phyloP scores from a whole-genome alignment of 2,888 invertebrate species.

The Podotricha telesiphe region DNA sequence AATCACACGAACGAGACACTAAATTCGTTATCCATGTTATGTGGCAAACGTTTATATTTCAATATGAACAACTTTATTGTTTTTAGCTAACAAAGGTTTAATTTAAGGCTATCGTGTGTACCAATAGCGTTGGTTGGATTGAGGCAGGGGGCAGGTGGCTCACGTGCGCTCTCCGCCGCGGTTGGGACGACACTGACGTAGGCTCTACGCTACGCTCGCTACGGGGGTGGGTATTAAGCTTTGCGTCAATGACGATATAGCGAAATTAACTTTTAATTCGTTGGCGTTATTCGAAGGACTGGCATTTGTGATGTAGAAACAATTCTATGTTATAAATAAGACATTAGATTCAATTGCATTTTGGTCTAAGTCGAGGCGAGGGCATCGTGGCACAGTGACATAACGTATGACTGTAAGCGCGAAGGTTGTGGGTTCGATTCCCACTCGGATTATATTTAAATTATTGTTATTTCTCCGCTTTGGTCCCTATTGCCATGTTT shows the following conservation, averaged over 20 bases:
- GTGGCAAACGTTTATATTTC: background rate
- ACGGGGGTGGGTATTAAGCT: slow-evolving; percentile 76
- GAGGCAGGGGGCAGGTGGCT: slow-evolving; percentile 19
- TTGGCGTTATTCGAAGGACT: background rate
- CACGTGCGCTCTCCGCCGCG: slow-evolving; percentile 60
- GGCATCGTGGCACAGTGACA: too few species aligned
- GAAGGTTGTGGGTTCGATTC: too few species aligned
- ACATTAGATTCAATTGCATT: background rate
- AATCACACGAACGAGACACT: slow-evolving; percentile 59
- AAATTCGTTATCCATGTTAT: slow-evolving; percentile 34
- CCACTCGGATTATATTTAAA: too few species aligned
- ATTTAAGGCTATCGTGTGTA: slow-evolving; percentile 53
- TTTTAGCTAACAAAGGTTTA: background rate
- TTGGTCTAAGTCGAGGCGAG: too few species aligned
- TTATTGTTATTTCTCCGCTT: too few species aligned
- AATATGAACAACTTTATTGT: too few species aligned
- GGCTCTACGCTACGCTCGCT: slow-evolving; percentile 64
- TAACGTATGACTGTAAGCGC: too few species aligned
- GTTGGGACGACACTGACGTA: slow-evolving; percentile 65
- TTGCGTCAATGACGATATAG: slow-evolving; percentile 52
- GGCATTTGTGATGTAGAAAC: background rate
- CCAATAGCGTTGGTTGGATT: slow-evolving; percentile 51
- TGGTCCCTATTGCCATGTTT: slow-evolving; percentile 10
- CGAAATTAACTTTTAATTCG: slow-evolving; percentile 15
- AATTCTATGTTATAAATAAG: background rate